Percentiles rank a stretch among this genome's conserved stretches.
These are phyloP conservation scores for Heterotis niloticus DNA, from an alignment of 2,113 vertebrate species.

Conservation along the genomic window DNA sequence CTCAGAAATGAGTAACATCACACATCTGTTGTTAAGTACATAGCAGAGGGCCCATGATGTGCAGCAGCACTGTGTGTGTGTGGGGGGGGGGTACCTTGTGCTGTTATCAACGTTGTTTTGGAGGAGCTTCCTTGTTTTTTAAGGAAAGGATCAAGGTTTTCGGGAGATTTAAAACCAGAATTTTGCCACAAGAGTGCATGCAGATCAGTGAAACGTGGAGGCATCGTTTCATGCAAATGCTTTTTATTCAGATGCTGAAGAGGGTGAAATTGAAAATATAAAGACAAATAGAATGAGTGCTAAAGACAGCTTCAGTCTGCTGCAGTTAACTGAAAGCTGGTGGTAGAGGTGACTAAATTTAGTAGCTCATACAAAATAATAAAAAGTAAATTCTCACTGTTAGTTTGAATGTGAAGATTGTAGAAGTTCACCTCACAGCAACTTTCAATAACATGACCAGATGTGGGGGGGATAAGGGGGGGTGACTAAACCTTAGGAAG, in stretches of 20 bases:
- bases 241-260: too few species aligned
- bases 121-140: neutral
- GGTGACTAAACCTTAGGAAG: neutral
- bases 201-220: too few species aligned
- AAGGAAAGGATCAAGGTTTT: too few species aligned
- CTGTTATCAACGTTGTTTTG: neutral
- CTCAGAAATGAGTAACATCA: constrained; percentile 7
- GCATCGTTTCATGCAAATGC: too few species aligned
- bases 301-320: neutral
- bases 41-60: neutral
- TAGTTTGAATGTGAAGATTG: neutral
- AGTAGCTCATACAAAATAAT: neutral
- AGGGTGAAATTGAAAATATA: too few species aligned
- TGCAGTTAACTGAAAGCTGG: constrained; percentile 3
- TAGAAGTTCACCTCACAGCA: neutral
- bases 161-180: too few species aligned
- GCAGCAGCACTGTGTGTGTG: neutral
- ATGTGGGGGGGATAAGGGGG: neutral
- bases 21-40: neutral
- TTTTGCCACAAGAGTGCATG: too few species aligned
- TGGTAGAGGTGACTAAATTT: neutral
- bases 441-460: neutral
- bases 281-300: too few species aligned
- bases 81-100: neutral
- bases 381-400: constrained; percentile 1